These are phyloP conservation scores for Whitmania pigra DNA, from an alignment of 1,140 invertebrate genomes.

Conservation along the genomic window DNA sequence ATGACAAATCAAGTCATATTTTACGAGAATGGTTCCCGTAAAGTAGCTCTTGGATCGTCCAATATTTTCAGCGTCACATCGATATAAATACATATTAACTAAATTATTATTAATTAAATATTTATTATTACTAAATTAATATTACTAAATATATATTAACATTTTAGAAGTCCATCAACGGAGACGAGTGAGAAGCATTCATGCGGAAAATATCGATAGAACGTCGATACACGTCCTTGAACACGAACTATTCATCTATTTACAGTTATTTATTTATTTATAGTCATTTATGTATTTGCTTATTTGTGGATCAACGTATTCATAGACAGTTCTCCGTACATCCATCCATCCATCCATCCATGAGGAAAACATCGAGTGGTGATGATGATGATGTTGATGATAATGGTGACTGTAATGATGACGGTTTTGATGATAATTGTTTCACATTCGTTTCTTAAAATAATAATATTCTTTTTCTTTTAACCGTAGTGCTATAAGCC, in stretches of 20 bases:
- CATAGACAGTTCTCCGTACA: not conserved
- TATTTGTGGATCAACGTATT: too few relatives aligned
- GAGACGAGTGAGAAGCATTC: not conserved
- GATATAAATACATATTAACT: too few relatives aligned
- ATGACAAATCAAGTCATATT: not conserved
- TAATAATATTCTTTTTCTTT: too few relatives aligned
- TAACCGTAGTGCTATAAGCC: too few relatives aligned
- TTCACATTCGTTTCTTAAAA: too few relatives aligned
- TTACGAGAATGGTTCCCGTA: not conserved
- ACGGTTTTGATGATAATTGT: not conserved
- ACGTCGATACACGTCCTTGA: not conserved
- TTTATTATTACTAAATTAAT: too few relatives aligned
- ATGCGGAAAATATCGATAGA: not conserved
- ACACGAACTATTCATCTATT: not conserved
- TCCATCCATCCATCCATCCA: not conserved
- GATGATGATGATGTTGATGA: slow-evolving; percentile 9
- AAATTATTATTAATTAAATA: too few relatives aligned
- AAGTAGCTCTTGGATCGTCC: not conserved
- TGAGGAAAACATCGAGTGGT: not conserved
- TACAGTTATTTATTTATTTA: not conserved
- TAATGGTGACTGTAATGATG: not conserved
- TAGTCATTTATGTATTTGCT: too few relatives aligned
- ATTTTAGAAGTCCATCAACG: not conserved
- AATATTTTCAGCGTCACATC: too few relatives aligned
- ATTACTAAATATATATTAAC: too few relatives aligned